A percentile compares a stretch with the other conserved stretches of the same genome.
Evolutionary conservation across 2,113 vertebrate species (phyloP).

Genomic region (Trematomus loennbergii): DNA sequence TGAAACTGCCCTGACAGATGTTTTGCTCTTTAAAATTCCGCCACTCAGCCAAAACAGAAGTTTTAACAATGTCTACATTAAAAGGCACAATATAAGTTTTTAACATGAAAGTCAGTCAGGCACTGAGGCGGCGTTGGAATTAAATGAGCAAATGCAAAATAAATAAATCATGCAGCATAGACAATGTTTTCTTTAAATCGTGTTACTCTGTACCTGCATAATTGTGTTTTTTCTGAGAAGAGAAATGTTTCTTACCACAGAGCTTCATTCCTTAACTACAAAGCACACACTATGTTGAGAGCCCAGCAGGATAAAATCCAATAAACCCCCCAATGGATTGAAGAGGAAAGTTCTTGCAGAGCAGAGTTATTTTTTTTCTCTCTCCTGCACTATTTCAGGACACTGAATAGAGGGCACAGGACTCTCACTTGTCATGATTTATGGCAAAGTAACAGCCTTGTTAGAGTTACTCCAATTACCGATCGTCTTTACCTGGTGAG

Average conservation of each 20-base stretch:
- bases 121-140: neutral
- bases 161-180: neutral
- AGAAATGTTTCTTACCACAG: slow-evolving; percentile 3
- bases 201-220: neutral
- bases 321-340: slow-evolving; percentile 64
- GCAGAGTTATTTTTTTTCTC: slow-evolving; percentile 65
- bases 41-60: neutral
- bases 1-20: neutral
- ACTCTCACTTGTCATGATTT: slow-evolving; percentile 73
- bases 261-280: slow-evolving; percentile 16
- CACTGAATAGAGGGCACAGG: slow-evolving; percentile 68
- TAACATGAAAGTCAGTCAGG: neutral
- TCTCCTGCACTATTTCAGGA: slow-evolving; percentile 71
- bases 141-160: neutral
- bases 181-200: neutral
- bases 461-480: slow-evolving; percentile 74
- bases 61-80: neutral
- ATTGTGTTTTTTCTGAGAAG: slow-evolving; percentile 7
- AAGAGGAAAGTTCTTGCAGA: slow-evolving; percentile 39
- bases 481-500: slow-evolving; percentile 65
- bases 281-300: slow-evolving; percentile 17
- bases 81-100: neutral
- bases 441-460: slow-evolving; percentile 75
- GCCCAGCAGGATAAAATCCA: slow-evolving; percentile 55
- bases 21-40: neutral